phyloP scores from a whole-genome alignment of 2,797 vertebrate species.

The Acanthopagrus latus region DNA sequence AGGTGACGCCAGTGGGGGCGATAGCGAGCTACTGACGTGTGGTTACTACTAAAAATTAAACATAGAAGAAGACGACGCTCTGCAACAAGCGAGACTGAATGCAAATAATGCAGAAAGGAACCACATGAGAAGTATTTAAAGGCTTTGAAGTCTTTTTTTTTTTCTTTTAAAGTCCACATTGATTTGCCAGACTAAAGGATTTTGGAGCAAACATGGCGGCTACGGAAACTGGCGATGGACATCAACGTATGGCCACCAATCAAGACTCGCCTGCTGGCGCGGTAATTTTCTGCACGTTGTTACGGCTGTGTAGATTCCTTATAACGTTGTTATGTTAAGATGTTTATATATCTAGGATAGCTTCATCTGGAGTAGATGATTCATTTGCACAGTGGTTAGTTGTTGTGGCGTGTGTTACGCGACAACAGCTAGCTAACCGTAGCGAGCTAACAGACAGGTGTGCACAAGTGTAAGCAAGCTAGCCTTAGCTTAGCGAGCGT shows the following conservation, averaged over 20 bases:
- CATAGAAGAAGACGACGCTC: slow-evolving; percentile 35
- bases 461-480: slow-evolving; percentile 19
- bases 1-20: background rate
- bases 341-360: fast-evolving
- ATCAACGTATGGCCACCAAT: slow-evolving; percentile 50
- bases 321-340: background rate
- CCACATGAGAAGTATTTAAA: fast-evolving
- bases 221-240: slow-evolving; percentile 66
- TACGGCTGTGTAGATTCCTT: background rate
- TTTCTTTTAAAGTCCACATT: background rate
- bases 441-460: slow-evolving; percentile 21
- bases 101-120: background rate
- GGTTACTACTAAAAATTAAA: background rate
- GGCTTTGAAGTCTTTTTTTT: background rate
- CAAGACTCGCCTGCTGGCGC: slow-evolving; percentile 55
- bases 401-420: too few species aligned
- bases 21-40: background rate
- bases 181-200: background rate
- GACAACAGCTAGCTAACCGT: slow-evolving; percentile 7
- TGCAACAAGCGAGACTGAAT: slow-evolving; percentile 6
- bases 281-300: slow-evolving; percentile 66
- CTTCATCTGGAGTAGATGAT: fast-evolving
- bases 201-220: slow-evolving; percentile 56
- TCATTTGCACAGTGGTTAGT: fast-evolving
- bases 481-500: slow-evolving; percentile 64